Evolutionary conservation across 2,888 invertebrate species (phyloP), one percentile per base, ranked within the genome.

Genomic region (Platerodrilus igneus): DNA sequence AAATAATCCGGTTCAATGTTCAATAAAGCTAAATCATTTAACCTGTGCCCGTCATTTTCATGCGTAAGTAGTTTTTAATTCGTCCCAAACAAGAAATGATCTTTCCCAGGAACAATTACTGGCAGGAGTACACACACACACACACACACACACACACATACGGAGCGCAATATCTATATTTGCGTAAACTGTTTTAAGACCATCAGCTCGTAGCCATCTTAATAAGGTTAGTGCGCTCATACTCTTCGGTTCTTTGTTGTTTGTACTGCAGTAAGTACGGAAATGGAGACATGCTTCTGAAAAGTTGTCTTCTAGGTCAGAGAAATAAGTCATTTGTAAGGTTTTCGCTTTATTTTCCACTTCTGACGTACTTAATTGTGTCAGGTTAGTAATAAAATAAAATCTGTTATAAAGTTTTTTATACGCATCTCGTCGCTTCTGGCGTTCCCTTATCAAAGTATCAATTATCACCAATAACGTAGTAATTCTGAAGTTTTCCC

Each of bases 1-100:
- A 26, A 26, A 11, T 9, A 46, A 44, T 41, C 41, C 21, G 34
- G 34, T 45, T 47, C 41, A 34, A 41, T 47, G 31, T 37, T 44
- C 39, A 48, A 39, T 40, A 22, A 33, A 33, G 22, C 37, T 35
- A 41, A 42, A 45, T 37, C 26, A 39, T 45, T 45, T 42, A 45
- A 42, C 35, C 43, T 38, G 43, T 39, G 29, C 42, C 41, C 26
- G 50, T 43, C 45, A 48, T 45, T 48, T 42, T 45, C 40, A 43
- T 48, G 45, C 45, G 42, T 45, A 43, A 48, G 45, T 45, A n/a
- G n/a, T n/a, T n/a, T n/a, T n/a, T n/a, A n/a, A n/a, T n/a, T n/a
- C n/a, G n/a, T n/a, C n/a, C n/a, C 29, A 40, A 40, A 44, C 44
- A 44, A 40, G 35, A 40, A 44, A 44, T 18, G 34, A 44, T 40